Percentiles rank a stretch among this genome's conserved stretches.
Conservation (phyloP, 2,113 vertebrate genomes). For the Tetrao urogallus region DNA sequence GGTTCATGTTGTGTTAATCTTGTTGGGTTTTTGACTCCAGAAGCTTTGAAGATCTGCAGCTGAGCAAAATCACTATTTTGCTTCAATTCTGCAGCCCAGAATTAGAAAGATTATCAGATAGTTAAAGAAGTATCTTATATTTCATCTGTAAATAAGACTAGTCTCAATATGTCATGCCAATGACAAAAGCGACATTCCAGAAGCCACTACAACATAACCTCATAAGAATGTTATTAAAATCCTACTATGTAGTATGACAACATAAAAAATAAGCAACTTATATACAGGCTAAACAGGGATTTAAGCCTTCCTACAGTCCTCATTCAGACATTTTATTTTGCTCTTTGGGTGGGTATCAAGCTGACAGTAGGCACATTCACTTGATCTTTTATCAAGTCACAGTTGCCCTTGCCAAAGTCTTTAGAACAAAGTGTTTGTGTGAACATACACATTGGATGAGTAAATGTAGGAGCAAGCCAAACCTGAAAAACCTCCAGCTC, state of each 20-base stretch:
- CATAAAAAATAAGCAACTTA: not conserved
- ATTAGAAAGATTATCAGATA: slow-evolving; percentile 49
- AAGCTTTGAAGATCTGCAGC: slow-evolving; percentile 40
- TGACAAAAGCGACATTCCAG: slow-evolving; percentile 34
- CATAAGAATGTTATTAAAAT: slow-evolving; percentile 31
- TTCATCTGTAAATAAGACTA: not conserved
- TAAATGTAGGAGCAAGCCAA: slow-evolving; percentile 35
- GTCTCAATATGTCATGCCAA: not conserved
- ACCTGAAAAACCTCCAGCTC: slow-evolving; percentile 99
- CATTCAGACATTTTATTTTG: not conserved
- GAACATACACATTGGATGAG: slow-evolving; percentile 11
- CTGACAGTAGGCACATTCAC: slow-evolving; percentile 6
- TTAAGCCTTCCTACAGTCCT: not conserved
- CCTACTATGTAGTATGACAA: slow-evolving; percentile 15
- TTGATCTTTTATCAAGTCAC: slow-evolving; percentile 58
- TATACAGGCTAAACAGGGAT: not conserved
- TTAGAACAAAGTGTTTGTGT: slow-evolving; percentile 54
- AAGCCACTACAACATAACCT: not conserved
- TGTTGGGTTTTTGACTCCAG: slow-evolving; percentile 18
- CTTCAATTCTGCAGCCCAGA: slow-evolving; percentile 31
- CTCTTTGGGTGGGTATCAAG: not conserved
- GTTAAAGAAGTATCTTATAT: slow-evolving; percentile 27
- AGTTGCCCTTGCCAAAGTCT: slow-evolving; percentile 17
- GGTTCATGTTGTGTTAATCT: not conserved
- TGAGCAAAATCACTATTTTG: slow-evolving; percentile 40